Conservation (phyloP, 2,888 invertebrate genomes). For the Lacanobia oleracea region DNA sequence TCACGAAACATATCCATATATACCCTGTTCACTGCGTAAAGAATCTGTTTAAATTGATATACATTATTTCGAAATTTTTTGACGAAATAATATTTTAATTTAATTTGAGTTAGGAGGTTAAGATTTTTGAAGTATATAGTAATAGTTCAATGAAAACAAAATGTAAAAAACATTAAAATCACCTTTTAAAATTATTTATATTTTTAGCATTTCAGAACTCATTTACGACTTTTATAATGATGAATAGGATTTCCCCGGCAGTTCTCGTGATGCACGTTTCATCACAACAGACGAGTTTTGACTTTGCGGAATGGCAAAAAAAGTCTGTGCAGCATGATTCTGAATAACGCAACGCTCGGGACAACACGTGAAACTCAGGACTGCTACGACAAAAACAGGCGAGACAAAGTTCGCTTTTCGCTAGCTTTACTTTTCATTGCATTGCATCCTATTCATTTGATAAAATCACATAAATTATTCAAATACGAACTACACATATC, state of each 20-base stretch:
- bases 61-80: no score
- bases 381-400: background rate
- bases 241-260: background rate
- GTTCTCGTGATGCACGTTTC: background rate
- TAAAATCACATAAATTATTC: background rate
- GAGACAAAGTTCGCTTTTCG: background rate
- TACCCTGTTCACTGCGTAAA: no score
- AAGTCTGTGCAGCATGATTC: background rate
- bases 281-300: background rate
- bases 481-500: no score
- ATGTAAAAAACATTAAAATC: no score
- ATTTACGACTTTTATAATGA: no score
- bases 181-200: background rate
- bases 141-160: no score
- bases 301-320: background rate
- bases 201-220: no score
- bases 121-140: no score
- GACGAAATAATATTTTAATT: no score
- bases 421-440: background rate
- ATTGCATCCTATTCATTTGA: background rate
- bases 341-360: background rate
- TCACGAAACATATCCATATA: no score
- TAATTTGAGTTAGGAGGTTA: no score
- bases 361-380: background rate
- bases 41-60: no score